Evolutionary conservation across 2,113 vertebrate genomes (phyloP).

Genomic region (Machaerirhynchus nigripectus): DNA sequence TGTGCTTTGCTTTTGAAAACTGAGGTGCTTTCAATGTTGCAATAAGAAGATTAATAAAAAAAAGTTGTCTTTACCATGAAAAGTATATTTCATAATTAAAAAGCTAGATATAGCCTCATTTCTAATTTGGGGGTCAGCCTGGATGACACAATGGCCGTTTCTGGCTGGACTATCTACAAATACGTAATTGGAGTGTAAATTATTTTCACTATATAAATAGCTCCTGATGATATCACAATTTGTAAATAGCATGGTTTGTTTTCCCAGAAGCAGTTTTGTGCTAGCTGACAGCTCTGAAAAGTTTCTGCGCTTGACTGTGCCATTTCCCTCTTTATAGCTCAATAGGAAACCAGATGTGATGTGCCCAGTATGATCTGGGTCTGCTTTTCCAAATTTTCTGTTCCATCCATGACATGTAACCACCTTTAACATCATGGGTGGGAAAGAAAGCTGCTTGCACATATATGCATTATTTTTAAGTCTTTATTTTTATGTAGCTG

Average conservation of each 20-base stretch:
- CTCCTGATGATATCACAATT: slow-evolving; percentile 62
- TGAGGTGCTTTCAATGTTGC: neutral
- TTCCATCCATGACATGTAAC: neutral
- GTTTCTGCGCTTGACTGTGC: slow-evolving; percentile 30
- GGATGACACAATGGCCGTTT: slow-evolving; percentile 39
- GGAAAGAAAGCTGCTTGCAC: neutral
- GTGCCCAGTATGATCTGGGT: neutral
- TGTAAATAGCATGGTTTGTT: slow-evolving; percentile 54
- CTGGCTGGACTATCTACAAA: slow-evolving; percentile 23
- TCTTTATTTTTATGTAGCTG: slow-evolving; percentile 31
- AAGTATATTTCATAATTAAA: slow-evolving; percentile 59
- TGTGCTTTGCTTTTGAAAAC: slow-evolving; percentile 1
- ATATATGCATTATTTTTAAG: slow-evolving; percentile 25
- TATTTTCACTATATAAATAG: slow-evolving; percentile 62
- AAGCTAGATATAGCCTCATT: slow-evolving; percentile 14
- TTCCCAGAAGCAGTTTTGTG: slow-evolving; percentile 38
- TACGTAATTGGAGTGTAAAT: slow-evolving; percentile 64
- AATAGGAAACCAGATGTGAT: slow-evolving; percentile 13
- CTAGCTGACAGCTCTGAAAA: slow-evolving; percentile 37
- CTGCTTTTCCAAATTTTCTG: slow-evolving; percentile 4
- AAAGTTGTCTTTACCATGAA: slow-evolving; percentile 18
- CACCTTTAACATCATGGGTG: slow-evolving; percentile 25
- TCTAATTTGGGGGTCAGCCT: slow-evolving; percentile 14
- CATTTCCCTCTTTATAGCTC: slow-evolving; percentile 12
- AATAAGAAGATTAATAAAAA: slow-evolving; percentile 18